These are phyloP conservation scores for Elephas maximus DNA, from an alignment of 2,113 vertebrate genomes.

Conservation along the genomic window DNA sequence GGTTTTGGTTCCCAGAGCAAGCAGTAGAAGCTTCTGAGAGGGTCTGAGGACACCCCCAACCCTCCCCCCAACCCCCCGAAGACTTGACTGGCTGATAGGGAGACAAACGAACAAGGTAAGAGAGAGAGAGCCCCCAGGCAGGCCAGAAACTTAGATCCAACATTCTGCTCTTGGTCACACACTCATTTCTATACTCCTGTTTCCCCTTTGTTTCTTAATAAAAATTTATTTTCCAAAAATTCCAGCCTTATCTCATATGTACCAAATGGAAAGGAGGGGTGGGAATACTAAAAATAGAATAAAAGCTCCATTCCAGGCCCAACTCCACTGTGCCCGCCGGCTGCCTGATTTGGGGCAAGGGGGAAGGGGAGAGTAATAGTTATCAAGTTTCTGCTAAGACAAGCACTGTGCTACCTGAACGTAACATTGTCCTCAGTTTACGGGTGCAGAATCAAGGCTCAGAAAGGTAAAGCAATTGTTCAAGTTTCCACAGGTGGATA, in stretches of 20 bases:
- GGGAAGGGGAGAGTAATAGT: too few relatives aligned
- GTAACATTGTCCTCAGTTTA: not conserved
- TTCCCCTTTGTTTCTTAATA: not conserved
- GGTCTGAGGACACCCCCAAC: not conserved
- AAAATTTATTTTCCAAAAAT: constrained; percentile 1
- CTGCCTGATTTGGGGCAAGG: not conserved
- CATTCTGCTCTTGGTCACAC: not conserved
- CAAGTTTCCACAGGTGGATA: not conserved
- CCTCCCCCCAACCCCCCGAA: not conserved
- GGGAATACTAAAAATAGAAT: not conserved
- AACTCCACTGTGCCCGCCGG: not conserved
- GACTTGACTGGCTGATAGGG: not conserved
- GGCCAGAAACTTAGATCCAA: not conserved
- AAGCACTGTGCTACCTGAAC: not conserved
- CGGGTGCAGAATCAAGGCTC: not conserved
- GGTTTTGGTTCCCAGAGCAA: not conserved
- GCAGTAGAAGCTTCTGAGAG: not conserved
- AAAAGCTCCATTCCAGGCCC: not conserved
- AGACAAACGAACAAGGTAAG: not conserved
- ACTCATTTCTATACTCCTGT: not conserved
- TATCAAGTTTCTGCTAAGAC: not conserved
- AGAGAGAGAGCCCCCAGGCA: not conserved
- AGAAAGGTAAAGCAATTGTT: not conserved
- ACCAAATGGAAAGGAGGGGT: not conserved
- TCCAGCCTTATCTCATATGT: not conserved